Base-by-base conservation (phyloP, 2,888 invertebrate genomes). In the Atrina japonica region DNA sequence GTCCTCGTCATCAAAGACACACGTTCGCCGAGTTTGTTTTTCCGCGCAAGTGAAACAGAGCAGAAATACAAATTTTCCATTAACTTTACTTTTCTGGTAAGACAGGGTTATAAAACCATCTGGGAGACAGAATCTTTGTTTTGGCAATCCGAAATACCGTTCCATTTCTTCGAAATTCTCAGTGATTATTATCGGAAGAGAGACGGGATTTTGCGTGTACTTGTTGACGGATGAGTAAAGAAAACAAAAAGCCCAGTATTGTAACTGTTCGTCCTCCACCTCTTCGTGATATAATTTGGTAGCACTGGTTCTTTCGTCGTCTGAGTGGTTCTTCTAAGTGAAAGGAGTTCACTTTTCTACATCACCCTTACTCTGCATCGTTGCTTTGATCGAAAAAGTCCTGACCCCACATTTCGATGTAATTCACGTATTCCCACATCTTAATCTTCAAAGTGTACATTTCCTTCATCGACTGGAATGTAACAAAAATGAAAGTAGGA, bases 91-190 rank as follows among this genome's bases (percentile, higher is more conserved):
- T 61, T 2, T 29, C 30, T 16, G 65, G 70, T 29, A 65, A 29
- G 11, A 64, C 70, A 14, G 59, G 65, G 21, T 82, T 81, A 40
- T 72, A 87, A 9, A 87, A 53, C 2, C 61, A 23, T 53, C 67
- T 53, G 3, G 84, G 83, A 2, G 84, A 78, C 18, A 82, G 45
- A 9, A 85, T 56, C 56, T 56, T 72, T 47, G 81, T 75, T 41
- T 82, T 71, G 6, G 82, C 70, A 0, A 83, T 21, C 85, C 86
- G 50, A 77, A 75, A 60, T 81, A 81, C 6, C 70, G n/a, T 9
- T 25, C 58, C 11, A 79, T 27, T 40, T 29, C 50, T 6, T 43
- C n/a, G 50, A 80, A 84, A 45, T 79, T 49, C 29, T 78, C 52
- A 2, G 68, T 75, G 21, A 82, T 76, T 5, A 78, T 65, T 18